Percentiles rank a stretch among this genome's conserved stretches.
Evolutionary conservation across 2,888 invertebrate species (phyloP).

Genomic region (Caenorhabditis panamensis): DNA sequence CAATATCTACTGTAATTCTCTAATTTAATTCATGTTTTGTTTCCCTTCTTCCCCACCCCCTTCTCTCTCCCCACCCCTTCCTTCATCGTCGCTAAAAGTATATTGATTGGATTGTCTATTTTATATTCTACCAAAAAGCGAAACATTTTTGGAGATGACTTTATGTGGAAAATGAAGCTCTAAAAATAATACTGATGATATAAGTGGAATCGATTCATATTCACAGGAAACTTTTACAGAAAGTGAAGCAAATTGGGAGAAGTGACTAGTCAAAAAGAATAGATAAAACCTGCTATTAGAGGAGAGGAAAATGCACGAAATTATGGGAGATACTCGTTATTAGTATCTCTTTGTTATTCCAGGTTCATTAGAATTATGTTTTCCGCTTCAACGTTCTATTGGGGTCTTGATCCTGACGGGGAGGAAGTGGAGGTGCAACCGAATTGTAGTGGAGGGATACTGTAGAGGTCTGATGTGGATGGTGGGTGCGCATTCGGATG

Average conservation of each 20-base stretch:
- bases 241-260: neutral
- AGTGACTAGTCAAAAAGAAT: constrained; percentile 28
- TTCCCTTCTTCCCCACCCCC: neutral
- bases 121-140: constrained; percentile 14
- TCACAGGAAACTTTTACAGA: constrained; percentile 9
- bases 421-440: constrained; percentile 54
- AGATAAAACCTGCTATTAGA: constrained; percentile 7
- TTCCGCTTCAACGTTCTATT: constrained; percentile 56
- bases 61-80: neutral
- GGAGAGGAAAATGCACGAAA: constrained; percentile 14
- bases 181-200: constrained; percentile 38
- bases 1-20: constrained; percentile 29
- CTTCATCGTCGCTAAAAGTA: constrained; percentile 10
- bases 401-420: constrained; percentile 43
- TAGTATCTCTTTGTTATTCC: constrained; percentile 6
- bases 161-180: constrained; percentile 82
- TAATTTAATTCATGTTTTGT: constrained; percentile 44
- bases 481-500: constrained; percentile 55
- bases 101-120: constrained; percentile 7
- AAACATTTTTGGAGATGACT: constrained; percentile 64
- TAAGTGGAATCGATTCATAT: constrained; percentile 2
- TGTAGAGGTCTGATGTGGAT: constrained; percentile 36
- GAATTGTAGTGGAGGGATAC: constrained; percentile 18
- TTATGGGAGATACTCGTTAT: constrained; percentile 3
- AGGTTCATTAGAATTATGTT: constrained; percentile 4